phyloP scores from a whole-genome alignment of 1,140 invertebrate species.

The Drosophila miranda region DNA sequence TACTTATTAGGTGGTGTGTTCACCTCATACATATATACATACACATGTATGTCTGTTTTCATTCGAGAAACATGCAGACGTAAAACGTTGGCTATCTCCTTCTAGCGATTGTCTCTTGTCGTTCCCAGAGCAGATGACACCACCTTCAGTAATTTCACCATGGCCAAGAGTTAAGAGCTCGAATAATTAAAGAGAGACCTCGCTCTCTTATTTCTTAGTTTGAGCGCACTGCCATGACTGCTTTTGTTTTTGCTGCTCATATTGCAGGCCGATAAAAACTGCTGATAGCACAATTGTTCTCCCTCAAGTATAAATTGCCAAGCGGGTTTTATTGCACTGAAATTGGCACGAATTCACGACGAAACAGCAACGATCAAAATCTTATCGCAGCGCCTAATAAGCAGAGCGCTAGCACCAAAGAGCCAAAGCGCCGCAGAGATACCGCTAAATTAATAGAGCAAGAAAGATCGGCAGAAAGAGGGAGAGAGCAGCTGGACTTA shows the following conservation, averaged over 20 bases:
- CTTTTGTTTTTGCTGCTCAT: neutral
- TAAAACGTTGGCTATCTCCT: too few relatives aligned
- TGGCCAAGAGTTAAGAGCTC: neutral
- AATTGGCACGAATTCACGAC: slow-evolving; percentile 11
- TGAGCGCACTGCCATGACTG: too few relatives aligned
- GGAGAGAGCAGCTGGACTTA: neutral
- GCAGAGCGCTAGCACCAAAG: too few relatives aligned
- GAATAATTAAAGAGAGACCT: slow-evolving; percentile 11
- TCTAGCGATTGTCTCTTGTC: too few relatives aligned
- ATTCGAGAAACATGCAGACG: too few relatives aligned
- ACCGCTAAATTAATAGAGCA: neutral
- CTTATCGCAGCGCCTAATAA: slow-evolving; percentile 4
- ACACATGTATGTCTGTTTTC: too few relatives aligned
- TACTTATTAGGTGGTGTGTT: too few relatives aligned
- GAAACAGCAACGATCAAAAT: neutral
- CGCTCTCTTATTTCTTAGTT: neutral
- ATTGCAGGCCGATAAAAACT: slow-evolving; percentile 5
- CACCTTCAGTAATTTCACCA: too few relatives aligned
- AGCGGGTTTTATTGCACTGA: slow-evolving; percentile 7
- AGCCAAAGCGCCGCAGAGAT: neutral
- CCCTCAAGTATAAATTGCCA: slow-evolving; percentile 1
- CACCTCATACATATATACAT: too few relatives aligned
- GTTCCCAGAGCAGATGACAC: too few relatives aligned
- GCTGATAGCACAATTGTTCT: slow-evolving; percentile 3
- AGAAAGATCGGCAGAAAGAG: neutral